Conservation (phyloP, 2,113 vertebrate species). For the Gadus chalcogrammus region DNA sequence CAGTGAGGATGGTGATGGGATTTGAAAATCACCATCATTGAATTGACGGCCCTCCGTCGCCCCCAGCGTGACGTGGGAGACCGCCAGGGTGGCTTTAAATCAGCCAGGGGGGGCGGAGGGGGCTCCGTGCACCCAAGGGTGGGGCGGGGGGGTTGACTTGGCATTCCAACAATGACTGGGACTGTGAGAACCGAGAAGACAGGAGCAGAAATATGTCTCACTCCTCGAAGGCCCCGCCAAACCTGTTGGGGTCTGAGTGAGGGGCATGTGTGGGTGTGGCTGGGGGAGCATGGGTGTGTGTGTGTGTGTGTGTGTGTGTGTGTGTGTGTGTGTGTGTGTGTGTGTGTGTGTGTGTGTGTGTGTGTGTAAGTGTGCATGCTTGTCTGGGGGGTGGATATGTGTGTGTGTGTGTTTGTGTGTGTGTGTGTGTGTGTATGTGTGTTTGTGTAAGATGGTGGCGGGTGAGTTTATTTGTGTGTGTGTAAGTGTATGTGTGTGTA, state of each 20-base stretch:
- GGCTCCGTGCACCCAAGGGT: slow-evolving; percentile 27
- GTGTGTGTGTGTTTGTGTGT: slow-evolving; percentile 12
- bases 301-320: slow-evolving; percentile 5
- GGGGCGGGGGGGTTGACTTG: slow-evolving; percentile 47
- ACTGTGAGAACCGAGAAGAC: slow-evolving; percentile 67
- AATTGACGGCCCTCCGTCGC: slow-evolving; percentile 39
- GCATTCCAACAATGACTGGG: slow-evolving; percentile 59
- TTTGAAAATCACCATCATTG: too few relatives aligned
- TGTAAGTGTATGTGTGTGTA: not conserved
- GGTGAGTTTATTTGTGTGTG: too few relatives aligned
- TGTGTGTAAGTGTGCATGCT: not conserved
- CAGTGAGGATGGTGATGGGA: too few relatives aligned
- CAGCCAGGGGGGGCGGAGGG: slow-evolving; percentile 53
- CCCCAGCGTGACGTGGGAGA: slow-evolving; percentile 59
- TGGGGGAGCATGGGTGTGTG: slow-evolving; percentile 12
- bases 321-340: slow-evolving; percentile 5
- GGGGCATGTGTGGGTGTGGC: slow-evolving; percentile 3
- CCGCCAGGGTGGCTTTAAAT: slow-evolving; percentile 59
- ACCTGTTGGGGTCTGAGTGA: slow-evolving; percentile 2
- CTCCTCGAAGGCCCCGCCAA: slow-evolving; percentile 36
- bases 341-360: slow-evolving; percentile 4
- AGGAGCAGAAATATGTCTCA: slow-evolving; percentile 45
- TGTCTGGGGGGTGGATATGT: not conserved
- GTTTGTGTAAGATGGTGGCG: too few relatives aligned
- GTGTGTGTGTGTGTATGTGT: not conserved